Conservation (phyloP, 1,140 invertebrate genomes). For the Panulirus ornatus region DNA sequence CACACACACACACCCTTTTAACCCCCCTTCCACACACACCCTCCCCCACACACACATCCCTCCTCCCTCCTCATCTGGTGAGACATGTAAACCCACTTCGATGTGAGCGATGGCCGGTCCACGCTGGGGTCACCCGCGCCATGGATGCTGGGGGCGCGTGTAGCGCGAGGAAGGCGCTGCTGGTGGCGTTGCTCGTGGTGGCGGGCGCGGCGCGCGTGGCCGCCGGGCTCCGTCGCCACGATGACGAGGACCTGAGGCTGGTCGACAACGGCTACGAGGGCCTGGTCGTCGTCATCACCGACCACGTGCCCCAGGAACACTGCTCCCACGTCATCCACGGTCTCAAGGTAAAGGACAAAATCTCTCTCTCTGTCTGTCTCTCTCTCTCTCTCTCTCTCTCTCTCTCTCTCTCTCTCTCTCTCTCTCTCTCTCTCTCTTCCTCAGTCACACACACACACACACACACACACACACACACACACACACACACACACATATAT, state of each 20-base stretch:
- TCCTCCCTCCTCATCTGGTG: too few species aligned
- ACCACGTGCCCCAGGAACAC: slow-evolving; percentile 60
- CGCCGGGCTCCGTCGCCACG: neutral
- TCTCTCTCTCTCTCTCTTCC: too few species aligned
- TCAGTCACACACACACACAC: too few species aligned
- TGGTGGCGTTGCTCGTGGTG: slow-evolving; percentile 1
- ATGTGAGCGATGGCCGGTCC: neutral
- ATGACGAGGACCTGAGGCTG: slow-evolving; percentile 46
- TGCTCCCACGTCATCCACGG: slow-evolving; percentile 68
- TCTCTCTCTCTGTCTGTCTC: too few species aligned
- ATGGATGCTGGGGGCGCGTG: neutral
- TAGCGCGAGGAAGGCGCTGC: neutral
- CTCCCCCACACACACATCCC: neutral
- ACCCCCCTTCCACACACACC: too few species aligned
- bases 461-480: too few species aligned
- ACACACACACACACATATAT: too few species aligned
- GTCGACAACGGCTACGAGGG: slow-evolving; percentile 71
- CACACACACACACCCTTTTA: neutral
- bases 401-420: too few species aligned
- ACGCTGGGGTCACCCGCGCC: neutral
- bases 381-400: too few species aligned
- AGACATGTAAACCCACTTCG: neutral
- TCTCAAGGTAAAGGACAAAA: slow-evolving; percentile 67
- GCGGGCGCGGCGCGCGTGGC: neutral
- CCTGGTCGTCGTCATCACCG: slow-evolving; percentile 62